phyloP scores from a whole-genome alignment of 2,797 vertebrate genomes.

The Ammospiza maritima region DNA sequence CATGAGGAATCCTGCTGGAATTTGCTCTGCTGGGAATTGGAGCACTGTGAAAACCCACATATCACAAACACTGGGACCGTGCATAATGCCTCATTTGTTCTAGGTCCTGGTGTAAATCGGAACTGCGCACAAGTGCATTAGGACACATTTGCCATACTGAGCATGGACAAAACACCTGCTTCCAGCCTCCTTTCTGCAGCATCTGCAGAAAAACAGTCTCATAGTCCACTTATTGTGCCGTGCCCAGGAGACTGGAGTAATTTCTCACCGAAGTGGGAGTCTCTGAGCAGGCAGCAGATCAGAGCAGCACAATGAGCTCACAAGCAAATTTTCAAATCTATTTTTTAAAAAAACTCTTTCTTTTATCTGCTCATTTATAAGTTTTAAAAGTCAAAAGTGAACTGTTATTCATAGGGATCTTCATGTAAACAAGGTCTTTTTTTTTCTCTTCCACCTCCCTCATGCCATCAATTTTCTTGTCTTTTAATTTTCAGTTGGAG shows the following conservation, averaged over 20 bases:
- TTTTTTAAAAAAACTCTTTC: neutral
- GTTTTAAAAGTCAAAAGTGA: neutral
- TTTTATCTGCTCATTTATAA: neutral
- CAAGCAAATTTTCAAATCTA: neutral
- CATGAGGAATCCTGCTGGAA: neutral
- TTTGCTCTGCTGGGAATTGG: neutral
- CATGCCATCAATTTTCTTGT: neutral
- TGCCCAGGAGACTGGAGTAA: neutral
- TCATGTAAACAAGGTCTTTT: neutral
- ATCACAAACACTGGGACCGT: accelerated
- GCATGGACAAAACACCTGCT: neutral
- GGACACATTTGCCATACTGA: neutral
- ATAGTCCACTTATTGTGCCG: neutral
- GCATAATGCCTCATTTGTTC: neutral
- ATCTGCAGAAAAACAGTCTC: neutral
- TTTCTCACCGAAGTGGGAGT: neutral
- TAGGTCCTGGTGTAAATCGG: neutral
- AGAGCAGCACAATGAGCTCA: neutral
- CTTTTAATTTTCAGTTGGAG: constrained; percentile 83
- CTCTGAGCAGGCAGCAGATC: neutral
- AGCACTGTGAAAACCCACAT: neutral
- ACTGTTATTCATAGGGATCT: neutral
- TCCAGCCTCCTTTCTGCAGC: neutral
- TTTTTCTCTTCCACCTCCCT: neutral
- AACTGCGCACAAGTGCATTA: neutral